These are phyloP conservation scores for Parazoanthus atlanticus DNA, from an alignment of 92 coral and sea anemone genomes.

Conservation along the genomic window DNA sequence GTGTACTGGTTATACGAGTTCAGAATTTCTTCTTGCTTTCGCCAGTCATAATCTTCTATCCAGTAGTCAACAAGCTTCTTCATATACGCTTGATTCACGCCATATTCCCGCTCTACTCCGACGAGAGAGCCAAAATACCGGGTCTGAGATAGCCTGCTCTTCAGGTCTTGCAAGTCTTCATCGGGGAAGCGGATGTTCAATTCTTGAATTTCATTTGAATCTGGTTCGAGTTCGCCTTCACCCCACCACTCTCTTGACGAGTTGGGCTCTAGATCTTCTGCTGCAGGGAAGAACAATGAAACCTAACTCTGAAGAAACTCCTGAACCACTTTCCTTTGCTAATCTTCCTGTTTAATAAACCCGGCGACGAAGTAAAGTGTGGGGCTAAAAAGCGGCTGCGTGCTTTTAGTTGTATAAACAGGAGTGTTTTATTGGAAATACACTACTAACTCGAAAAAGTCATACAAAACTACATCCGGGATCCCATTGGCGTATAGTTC, in stretches of 20 bases:
- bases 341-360: no score
- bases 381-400: no score
- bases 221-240: conserved; percentile 47
- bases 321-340: no score
- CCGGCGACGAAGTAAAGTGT: no score
- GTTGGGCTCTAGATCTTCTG: neutral
- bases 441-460: no score
- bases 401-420: no score
- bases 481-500: no score
- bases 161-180: conserved; percentile 66
- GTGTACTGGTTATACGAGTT: conserved; percentile 69
- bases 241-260: conserved; percentile 79
- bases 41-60: conserved; percentile 80
- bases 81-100: conserved; percentile 69
- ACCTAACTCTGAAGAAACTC: no score
- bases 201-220: conserved; percentile 45
- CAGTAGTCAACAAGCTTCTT: conserved; percentile 71
- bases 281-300: no score
- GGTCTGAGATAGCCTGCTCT: conserved; percentile 69
- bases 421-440: no score
- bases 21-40: conserved; percentile 62
- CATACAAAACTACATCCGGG: no score
- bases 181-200: conserved; percentile 56
- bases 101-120: conserved; percentile 83
- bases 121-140: conserved; percentile 69